Percentiles rank a stretch among this genome's conserved stretches.
Evolutionary conservation across 1,140 invertebrate species (phyloP).

Genomic region (Halesus radiatus): DNA sequence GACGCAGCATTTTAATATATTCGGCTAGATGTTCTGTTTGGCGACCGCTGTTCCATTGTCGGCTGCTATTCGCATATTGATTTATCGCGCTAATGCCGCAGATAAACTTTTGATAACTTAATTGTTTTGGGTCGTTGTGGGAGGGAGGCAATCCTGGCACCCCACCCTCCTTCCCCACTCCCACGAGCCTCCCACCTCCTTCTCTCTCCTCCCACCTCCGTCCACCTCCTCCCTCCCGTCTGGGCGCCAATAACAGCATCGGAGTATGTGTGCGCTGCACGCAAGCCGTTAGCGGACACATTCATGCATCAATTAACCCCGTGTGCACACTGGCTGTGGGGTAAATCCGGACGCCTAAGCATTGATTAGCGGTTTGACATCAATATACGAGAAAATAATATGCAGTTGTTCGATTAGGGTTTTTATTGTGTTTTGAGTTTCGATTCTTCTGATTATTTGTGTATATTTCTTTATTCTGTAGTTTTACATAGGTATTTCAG

Average conservation of each 20-base stretch:
- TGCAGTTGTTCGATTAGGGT: too few species aligned
- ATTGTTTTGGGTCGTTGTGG: conserved; percentile 52
- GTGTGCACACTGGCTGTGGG: too few species aligned
- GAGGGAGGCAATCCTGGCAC: conserved; percentile 17
- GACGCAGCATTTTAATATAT: background rate
- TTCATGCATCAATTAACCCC: background rate
- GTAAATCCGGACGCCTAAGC: too few species aligned
- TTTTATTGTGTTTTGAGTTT: too few species aligned
- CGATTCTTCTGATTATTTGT: too few species aligned
- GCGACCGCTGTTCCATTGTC: conserved; percentile 18
- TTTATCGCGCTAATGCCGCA: conserved; percentile 54
- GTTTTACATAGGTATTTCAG: too few species aligned
- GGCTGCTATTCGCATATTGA: conserved; percentile 49
- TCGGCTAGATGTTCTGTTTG: conserved; percentile 1
- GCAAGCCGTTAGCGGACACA: conserved; percentile 3
- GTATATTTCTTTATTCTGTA: too few species aligned
- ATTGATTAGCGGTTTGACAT: too few species aligned
- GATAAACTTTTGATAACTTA: conserved; percentile 58
- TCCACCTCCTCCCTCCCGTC: background rate
- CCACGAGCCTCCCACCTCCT: background rate
- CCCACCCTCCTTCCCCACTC: background rate
- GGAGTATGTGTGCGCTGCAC: background rate
- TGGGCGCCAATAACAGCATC: background rate
- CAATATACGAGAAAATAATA: too few species aligned
- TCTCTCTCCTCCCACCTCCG: background rate